These are phyloP conservation scores for Macrosiphum euphorbiae DNA, from an alignment of 2,888 invertebrate species.

Conservation along the genomic window DNA sequence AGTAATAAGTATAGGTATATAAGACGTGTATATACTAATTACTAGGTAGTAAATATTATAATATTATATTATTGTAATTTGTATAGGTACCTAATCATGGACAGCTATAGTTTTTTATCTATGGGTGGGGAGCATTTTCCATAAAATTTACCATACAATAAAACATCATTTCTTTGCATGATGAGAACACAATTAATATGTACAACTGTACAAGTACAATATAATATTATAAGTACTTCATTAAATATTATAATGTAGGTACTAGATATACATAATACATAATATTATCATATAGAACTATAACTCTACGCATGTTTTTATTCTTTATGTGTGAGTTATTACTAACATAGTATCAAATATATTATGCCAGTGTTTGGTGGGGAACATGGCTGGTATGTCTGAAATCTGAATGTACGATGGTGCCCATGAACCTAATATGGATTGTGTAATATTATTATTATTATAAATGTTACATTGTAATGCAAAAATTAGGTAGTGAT, in stretches of 20 bases:
- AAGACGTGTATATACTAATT: no score
- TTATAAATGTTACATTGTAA: not conserved
- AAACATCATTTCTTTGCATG: not conserved
- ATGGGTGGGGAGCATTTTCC: no score
- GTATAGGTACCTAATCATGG: no score
- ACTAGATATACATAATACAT: not conserved
- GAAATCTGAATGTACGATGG: not conserved
- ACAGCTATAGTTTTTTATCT: no score
- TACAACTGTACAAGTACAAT: no score
- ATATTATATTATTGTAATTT: no score
- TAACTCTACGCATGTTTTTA: not conserved
- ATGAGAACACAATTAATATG: not conserved
- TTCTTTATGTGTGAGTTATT: not conserved
- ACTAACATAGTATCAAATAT: not conserved
- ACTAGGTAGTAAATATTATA: no score
- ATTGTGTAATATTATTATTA: not conserved
- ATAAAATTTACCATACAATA: no score
- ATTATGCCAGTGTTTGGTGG: accelerated
- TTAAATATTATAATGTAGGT: not conserved
- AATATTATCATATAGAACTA: not conserved
- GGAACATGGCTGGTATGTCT: not conserved
- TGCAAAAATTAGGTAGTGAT: not conserved
- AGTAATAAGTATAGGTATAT: no score
- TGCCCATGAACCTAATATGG: not conserved
- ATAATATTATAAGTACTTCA: not conserved